Conservation (phyloP, 2,888 invertebrate species). For the Magallana nippona region DNA sequence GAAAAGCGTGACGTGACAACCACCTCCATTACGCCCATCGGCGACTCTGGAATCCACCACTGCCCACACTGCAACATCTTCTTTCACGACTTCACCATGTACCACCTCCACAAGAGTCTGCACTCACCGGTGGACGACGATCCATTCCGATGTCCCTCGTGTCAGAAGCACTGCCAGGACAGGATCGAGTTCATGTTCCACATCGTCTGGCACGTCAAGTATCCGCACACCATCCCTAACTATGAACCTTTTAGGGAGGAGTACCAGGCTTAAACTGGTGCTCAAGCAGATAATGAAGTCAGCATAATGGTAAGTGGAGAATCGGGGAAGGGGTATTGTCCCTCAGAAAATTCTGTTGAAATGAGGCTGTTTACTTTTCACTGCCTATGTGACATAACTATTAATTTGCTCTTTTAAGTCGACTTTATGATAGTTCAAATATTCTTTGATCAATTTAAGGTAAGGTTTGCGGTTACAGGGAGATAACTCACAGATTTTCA, state of each 20-base stretch:
- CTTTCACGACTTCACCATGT: slow-evolving; percentile 76
- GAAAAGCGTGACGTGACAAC: slow-evolving; percentile 73
- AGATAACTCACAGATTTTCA: too few relatives aligned
- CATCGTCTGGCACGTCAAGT: slow-evolving; percentile 76
- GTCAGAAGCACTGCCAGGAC: slow-evolving; percentile 74
- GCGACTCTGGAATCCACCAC: slow-evolving; percentile 73
- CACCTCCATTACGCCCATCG: slow-evolving; percentile 70
- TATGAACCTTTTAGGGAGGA: slow-evolving; percentile 74
- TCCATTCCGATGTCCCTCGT: slow-evolving; percentile 74
- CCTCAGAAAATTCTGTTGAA: not conserved
- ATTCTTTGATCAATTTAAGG: too few relatives aligned
- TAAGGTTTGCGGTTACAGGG: too few relatives aligned
- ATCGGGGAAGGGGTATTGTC: not conserved
- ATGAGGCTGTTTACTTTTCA: too few relatives aligned
- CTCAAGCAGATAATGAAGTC: not conserved
- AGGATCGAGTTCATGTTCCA: slow-evolving; percentile 77
- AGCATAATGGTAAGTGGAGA: slow-evolving; percentile 18
- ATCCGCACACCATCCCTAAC: slow-evolving; percentile 75
- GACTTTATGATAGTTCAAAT: too few relatives aligned
- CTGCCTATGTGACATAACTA: too few relatives aligned
- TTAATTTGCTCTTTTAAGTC: too few relatives aligned
- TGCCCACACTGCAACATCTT: slow-evolving; percentile 75
- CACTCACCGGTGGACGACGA: slow-evolving; percentile 72
- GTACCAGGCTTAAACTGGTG: slow-evolving; percentile 59
- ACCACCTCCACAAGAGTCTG: slow-evolving; percentile 73